Evolutionary conservation across 2,888 invertebrate species (phyloP), one percentile per base, ranked within the genome.

Genomic region (Tetramorium bicarinatum): DNA sequence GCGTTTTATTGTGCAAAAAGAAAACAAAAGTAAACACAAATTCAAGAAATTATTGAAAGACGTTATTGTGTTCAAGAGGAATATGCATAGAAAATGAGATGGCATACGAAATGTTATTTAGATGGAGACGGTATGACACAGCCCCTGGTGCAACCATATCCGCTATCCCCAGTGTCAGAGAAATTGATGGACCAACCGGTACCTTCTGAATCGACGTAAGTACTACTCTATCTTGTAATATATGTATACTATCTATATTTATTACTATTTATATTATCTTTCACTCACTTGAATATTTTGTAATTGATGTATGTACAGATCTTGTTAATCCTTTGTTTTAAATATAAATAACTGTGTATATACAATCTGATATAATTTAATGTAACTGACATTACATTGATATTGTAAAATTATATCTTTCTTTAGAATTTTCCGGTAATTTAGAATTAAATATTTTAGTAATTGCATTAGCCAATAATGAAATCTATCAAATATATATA

Each of bases 181-280:
- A 96, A 96, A 86, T 95, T 97, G 21, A 96, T 97, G 64, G 97
- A 97, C 87, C 97, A 97, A 25, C 96, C 97, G 72, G 96, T 97
- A 2, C 97, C 97, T 0, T 97, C 97, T 0, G 97, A 97, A 94
- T 97, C 97, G 93, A 97, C 97, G 98, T 97, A 96, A 97, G 97
- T 96, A 90, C 79, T 54, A 11, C 82, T 69, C 29, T 54, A 64
- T 25, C 47, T 4, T 61, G 2, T 59, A 74, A 75, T 8, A 15
- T 8, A 21, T n/a, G 1, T 59, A 59, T 41, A 38, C 15, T 41
- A 2, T 3, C 25, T 47, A 44, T 29, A 54, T 72, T 56, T 72
- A 56, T 74, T 9, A 59, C 8, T 29, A 3, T 44, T 29, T 56
- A 59, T 9, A 59, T 8, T 29, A 3, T 44, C 44, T 56, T 56